Percentiles rank a stretch among this genome's conserved stretches.
These are phyloP conservation scores for Liolophura sinensis DNA, from an alignment of 1,140 invertebrate species.

Conservation along the genomic window DNA sequence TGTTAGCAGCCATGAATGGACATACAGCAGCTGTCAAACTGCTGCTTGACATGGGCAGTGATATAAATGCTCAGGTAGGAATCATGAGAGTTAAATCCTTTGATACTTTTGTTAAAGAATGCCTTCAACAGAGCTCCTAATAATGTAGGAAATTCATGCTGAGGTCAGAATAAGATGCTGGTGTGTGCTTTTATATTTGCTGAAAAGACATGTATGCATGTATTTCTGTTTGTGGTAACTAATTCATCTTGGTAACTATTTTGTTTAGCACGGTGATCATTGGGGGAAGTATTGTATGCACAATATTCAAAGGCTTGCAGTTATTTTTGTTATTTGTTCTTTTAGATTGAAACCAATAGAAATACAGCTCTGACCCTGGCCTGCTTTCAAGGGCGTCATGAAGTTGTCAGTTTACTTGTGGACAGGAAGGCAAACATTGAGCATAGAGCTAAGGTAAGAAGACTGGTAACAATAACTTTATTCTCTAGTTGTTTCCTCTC, in stretches of 20 bases:
- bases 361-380: slow-evolving; percentile 98
- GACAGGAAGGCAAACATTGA: slow-evolving; percentile 98
- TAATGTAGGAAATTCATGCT: no score
- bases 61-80: slow-evolving; percentile 90
- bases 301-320: neutral
- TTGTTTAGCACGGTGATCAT: no score
- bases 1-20: slow-evolving; percentile 99
- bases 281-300: neutral
- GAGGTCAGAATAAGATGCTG: no score
- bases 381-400: slow-evolving; percentile 98
- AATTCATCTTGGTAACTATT: no score
- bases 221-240: no score
- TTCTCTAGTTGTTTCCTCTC: no score
- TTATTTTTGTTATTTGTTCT: slow-evolving; percentile 8
- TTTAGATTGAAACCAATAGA: slow-evolving; percentile 97
- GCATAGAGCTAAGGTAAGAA: slow-evolving; percentile 88
- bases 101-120: no score
- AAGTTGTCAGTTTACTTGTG: slow-evolving; percentile 93
- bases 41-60: slow-evolving; percentile 95
- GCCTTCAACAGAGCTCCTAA: no score
- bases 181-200: no score
- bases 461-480: neutral
- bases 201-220: no score
- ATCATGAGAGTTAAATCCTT: neutral
- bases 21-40: slow-evolving; percentile 98